Percentiles rank a stretch among this genome's conserved stretches.
phyloP scores from a whole-genome alignment of 1,140 invertebrate genomes.

The Calliopsis andreniformis region DNA sequence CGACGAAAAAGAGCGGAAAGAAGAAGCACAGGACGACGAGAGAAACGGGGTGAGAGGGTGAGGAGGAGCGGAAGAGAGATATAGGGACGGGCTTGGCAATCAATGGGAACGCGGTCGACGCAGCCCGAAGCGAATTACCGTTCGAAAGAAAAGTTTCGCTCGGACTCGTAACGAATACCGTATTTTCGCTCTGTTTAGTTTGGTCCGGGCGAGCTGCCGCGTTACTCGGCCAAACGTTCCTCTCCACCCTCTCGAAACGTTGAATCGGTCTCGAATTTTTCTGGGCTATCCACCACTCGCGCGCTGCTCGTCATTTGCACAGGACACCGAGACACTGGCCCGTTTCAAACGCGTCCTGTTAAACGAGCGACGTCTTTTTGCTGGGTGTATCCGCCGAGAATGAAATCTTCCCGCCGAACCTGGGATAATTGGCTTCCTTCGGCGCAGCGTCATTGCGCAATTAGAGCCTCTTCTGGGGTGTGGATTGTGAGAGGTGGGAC shows the following conservation, averaged over 20 bases:
- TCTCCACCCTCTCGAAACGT: constrained; percentile 7
- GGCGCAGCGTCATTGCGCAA: constrained; percentile 1
- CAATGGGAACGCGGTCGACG: constrained; percentile 28
- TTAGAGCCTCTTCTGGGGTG: neutral
- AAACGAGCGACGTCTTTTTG: constrained; percentile 1
- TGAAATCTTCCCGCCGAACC: constrained; percentile 11
- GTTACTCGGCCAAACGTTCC: constrained; percentile 42
- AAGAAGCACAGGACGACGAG: no score
- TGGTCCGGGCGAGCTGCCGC: constrained; percentile 10
- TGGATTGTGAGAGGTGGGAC: neutral
- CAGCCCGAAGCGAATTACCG: constrained; percentile 41
- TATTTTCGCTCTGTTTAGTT: constrained; percentile 58
- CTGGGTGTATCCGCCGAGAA: neutral
- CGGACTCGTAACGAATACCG: constrained; percentile 51
- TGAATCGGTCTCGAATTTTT: constrained; percentile 42
- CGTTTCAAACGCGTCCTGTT: constrained; percentile 2
- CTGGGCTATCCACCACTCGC: neutral
- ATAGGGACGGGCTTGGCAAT: constrained; percentile 15
- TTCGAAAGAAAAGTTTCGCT: constrained; percentile 52
- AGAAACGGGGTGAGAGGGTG: no score
- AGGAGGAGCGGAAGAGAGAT: neutral
- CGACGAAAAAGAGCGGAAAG: neutral
- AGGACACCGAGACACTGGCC: constrained; percentile 13
- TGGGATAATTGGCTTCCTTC: constrained; percentile 34
- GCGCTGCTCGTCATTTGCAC: constrained; percentile 37